Evolutionary conservation across 1,140 invertebrate genomes (phyloP), one percentile per base, ranked within the genome.

Genomic region (Watersipora subatra): DNA sequence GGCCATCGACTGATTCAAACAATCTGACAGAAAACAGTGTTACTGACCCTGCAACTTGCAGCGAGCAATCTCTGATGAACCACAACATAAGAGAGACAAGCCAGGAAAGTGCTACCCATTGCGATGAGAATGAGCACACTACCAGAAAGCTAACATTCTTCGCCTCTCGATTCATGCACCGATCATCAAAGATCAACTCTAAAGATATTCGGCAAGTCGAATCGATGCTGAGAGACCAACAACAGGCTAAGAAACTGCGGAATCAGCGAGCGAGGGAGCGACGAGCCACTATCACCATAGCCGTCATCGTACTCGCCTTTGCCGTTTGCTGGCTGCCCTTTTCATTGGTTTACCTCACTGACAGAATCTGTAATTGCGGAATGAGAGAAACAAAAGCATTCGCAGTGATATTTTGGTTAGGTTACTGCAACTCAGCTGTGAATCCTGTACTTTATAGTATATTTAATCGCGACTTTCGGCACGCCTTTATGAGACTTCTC

Each of bases 361-460:
- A 85, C 77, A 78, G 84, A 68, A 91, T 91, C 1, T 7, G 34
- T 46, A 12, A 7, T 12, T 46, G n/a, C n/a, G 34, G n/a, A 7
- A 7, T 46, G 34, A 46, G n/a, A n/a, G 34, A 46, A 7, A 46
- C 34, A 46, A 46, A 46, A 46, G 34, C 7, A 46, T 98, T 98
- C 76, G 87, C 94, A 82, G 89, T 95, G 65, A 87, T 97, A 67
- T 97, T 95, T 66, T 99, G 95, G 95, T 86, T 99, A 46, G 96
- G 96, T 62, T 99, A 97, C 81, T 93, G 97, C 83, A 99, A 99
- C 82, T 95, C 83, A 71, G 95, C 81, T 27, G 88, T 97, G 66
- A 97, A 97, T 82, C 94, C 94, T n/a, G 89, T 98, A 66, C 98
- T 98, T 77, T 98, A 99, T 80, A 98, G 95, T 25, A 95, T 99